Evolutionary conservation across 2,797 vertebrate genomes (phyloP), one percentile per base, ranked within the genome.

Genomic region (Phoxinus dragarum): DNA sequence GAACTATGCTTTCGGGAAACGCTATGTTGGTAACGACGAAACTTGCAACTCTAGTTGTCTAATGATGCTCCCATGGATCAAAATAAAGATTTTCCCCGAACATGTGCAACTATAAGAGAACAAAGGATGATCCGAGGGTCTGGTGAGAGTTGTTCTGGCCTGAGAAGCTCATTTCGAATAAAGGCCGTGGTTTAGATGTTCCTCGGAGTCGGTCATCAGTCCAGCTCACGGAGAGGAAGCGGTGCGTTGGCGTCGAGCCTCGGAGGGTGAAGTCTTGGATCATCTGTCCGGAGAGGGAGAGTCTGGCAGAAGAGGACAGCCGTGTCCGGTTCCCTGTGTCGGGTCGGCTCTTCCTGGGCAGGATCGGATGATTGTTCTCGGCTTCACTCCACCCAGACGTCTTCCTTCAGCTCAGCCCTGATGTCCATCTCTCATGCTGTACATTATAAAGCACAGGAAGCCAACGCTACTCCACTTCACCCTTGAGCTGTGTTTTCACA

Each of bases 361-460:
- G 90, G 88, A 84, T 81, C 52, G 5, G 1, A 23, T 79, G 80
- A 91, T 92, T 92, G 91, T 91, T 93, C 90, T 90, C 88, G 61
- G 9, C 79, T 66, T 83, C 86, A 67, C 82, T 86, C 84, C 78
- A 56, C 89, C 90, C 88, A 12, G 73, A 40, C 14, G 71, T 68
- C 88, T 91, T 93, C 92, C 91, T 90, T 27, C 42, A 34, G 84
- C 27, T 86, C 31, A n/a, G 16, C 36, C 56, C 36, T 11, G 86
- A 84, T 86, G 84, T 34, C 75, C 88, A 17, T 74, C 47, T 83
- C 36, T 81, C 21, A 73, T 74, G 67, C 52, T 71, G 19, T 59
- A 44, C 56, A 79, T n/a, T 49, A n/a, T 64, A n/a, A 72, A 85
- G 69, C 69, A 54, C 23, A 74, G 78, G 59, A 88, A 81, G 73